Conservation (phyloP, 2,888 invertebrate genomes). For the Barypeithes pellucidus region DNA sequence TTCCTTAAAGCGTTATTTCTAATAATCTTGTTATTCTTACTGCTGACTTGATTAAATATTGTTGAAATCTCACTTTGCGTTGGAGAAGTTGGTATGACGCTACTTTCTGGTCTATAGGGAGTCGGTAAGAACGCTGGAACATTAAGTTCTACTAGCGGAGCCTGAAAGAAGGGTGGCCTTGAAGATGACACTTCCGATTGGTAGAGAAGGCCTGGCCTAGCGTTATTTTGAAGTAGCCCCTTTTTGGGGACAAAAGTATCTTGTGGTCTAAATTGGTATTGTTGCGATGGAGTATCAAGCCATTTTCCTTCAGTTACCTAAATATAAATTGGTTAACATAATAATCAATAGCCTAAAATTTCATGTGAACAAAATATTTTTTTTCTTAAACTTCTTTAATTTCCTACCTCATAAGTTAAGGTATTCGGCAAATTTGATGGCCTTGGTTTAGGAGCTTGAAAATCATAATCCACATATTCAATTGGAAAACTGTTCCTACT, state of each 20-base stretch:
- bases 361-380: no score
- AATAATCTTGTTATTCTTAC: conserved; percentile 61
- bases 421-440: conserved; percentile 36
- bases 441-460: conserved; percentile 51
- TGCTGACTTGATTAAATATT: conserved; percentile 66
- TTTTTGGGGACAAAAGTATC: conserved; percentile 48
- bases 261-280: conserved; percentile 53
- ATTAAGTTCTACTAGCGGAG: conserved; percentile 60
- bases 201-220: conserved; percentile 46
- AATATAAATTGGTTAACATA: no score
- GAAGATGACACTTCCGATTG: conserved; percentile 42
- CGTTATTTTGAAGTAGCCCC: conserved; percentile 33
- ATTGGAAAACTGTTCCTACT: conserved; percentile 47
- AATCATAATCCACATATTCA: conserved; percentile 61
- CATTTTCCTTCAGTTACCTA: conserved; percentile 69
- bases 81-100: conserved; percentile 65
- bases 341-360: no score
- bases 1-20: conserved; percentile 57
- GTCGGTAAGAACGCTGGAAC: conserved; percentile 67
- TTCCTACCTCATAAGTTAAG: conserved; percentile 49
- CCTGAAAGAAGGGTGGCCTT: conserved; percentile 54
- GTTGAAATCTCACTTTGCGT: conserved; percentile 68
- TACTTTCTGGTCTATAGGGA: conserved; percentile 65
- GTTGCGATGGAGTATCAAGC: conserved; percentile 56
- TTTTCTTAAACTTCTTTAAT: no score